Percentiles rank a stretch among this genome's conserved stretches.
Evolutionary conservation across 2,797 vertebrate species (phyloP).

Genomic region (Macropus fuliginosus): DNA sequence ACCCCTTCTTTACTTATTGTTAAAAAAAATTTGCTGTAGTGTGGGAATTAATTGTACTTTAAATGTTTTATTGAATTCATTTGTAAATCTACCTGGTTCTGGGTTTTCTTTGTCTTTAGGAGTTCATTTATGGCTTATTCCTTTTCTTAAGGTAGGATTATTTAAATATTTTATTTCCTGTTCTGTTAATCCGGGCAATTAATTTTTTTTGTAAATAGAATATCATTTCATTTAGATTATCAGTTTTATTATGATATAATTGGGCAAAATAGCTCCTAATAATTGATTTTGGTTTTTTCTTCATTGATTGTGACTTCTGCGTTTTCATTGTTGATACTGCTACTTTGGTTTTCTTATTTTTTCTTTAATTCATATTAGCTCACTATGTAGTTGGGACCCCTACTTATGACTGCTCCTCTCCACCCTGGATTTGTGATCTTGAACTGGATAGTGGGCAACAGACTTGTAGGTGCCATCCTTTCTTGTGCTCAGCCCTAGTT

Average conservation of each 20-base stretch:
- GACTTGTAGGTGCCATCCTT: neutral
- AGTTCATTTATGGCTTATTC: neutral
- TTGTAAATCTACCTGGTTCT: neutral
- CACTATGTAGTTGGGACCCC: neutral
- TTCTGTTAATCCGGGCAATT: no score
- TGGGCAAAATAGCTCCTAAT: no score
- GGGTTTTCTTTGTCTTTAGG: neutral
- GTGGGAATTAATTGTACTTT: neutral
- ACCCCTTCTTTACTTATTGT: neutral
- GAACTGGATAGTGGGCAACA: neutral
- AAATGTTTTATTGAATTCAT: neutral
- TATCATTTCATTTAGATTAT: no score
- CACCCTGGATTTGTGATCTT: neutral
- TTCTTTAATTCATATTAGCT: no score
- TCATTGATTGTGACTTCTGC: no score
- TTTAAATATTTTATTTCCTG: no score
- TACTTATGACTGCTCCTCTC: neutral
- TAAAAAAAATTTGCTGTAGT: neutral
- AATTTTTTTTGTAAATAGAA: no score
- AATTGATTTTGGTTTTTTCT: no score
- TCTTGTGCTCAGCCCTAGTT: neutral
- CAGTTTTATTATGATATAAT: no score
- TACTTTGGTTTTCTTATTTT: no score
- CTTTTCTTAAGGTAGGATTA: neutral
- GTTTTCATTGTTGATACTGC: no score